Evolutionary conservation across 2,797 vertebrate species (phyloP), one percentile per base, ranked within the genome.

Genomic region (Rallus crepitans): DNA sequence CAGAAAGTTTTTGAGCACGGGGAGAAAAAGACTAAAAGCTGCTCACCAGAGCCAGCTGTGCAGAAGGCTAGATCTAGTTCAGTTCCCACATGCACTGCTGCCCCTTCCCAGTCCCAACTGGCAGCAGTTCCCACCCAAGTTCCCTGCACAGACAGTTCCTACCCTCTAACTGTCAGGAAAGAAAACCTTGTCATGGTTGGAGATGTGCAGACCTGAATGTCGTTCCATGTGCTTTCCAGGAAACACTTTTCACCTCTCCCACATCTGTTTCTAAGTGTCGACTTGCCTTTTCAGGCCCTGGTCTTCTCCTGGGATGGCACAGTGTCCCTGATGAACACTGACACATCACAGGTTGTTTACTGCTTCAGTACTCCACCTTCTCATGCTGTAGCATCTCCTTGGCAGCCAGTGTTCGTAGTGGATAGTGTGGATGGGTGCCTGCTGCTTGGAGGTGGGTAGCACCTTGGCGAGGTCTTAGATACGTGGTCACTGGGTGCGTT

Each of bases 341-440:
- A 89, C 37, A 95, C 83, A 23, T 45, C 87, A 2, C 91, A 97
- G 69, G 11, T 59, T 15, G 8, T 98, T 93, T 98, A 82, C 64
- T 96, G 96, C 86, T 98, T 98, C 82, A 86, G 57, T 15, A 72
- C 35, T 6, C 97, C 97, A 8, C 33, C 78, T 9, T 63, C 95
- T 50, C 78, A 91, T n/a, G 71, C 15, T 31, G 83, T 96, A 37
- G 93, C 30, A 8, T 60, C 27, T 6, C 89, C 97, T 76, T 98
- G 98, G 98, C 95, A 97, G 80, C 98, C 98, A 0, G 78, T 98
- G 60, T 98, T 98, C 65, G 42, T 42, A 0, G 48, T 98, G 83
- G 96, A 98, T 33, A 33, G 18, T 37, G 77, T 73, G 18, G 96
- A 90, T 23, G 86, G 90, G 2, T 96, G 53, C 65, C 92, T 98